These are phyloP conservation scores for Melieria omissa DNA, from an alignment of 2,888 invertebrate species.

Conservation along the genomic window DNA sequence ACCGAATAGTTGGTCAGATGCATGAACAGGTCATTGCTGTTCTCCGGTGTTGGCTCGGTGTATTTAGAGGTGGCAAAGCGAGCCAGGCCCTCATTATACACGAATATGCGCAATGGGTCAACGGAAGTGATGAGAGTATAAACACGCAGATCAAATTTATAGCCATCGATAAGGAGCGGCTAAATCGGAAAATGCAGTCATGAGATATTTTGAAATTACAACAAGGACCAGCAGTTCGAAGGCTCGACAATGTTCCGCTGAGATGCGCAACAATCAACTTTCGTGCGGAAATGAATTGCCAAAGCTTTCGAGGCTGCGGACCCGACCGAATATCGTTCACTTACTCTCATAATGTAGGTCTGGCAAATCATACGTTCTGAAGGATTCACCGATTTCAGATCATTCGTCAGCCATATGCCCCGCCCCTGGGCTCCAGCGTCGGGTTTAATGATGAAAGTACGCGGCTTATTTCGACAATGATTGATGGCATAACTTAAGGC, in stretches of 20 bases:
- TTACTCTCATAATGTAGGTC: constrained; percentile 76
- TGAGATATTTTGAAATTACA: no score
- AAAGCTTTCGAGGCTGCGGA: no score
- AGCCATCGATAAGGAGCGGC: constrained; percentile 90
- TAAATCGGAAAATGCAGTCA: constrained; percentile 54
- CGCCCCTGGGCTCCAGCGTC: constrained; percentile 91
- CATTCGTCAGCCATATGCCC: constrained; percentile 86
- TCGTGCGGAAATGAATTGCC: neutral
- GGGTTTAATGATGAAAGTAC: constrained; percentile 89
- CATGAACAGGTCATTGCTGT: constrained; percentile 90
- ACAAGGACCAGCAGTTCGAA: neutral
- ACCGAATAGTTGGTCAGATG: constrained; percentile 95
- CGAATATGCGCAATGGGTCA: constrained; percentile 88
- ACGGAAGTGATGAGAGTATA: constrained; percentile 91
- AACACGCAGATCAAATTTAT: constrained; percentile 91
- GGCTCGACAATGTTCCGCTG: neutral
- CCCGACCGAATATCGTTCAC: constrained; percentile 5
- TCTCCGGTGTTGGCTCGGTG: constrained; percentile 82
- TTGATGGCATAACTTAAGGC: constrained; percentile 68
- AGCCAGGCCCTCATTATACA: constrained; percentile 90
- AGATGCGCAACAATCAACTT: neutral
- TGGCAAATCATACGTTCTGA: constrained; percentile 89
- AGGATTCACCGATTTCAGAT: constrained; percentile 80
- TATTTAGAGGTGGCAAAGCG: constrained; percentile 91
- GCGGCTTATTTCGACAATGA: constrained; percentile 73